phyloP scores from a whole-genome alignment of 2,113 vertebrate species.

The Notarius quadriscutis region DNA sequence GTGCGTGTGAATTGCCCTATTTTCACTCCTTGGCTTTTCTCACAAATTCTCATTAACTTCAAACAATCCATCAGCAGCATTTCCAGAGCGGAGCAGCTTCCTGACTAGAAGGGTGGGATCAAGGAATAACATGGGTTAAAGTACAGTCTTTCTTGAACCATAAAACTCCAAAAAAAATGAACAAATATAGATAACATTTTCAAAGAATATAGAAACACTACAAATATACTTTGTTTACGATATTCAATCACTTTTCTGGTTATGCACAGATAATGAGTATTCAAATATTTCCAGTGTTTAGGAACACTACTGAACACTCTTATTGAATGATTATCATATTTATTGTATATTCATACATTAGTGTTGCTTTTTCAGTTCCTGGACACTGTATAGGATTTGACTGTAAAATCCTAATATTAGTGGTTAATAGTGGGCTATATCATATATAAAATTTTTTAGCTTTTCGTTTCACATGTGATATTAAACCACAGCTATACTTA shows the following conservation, averaged over 20 bases:
- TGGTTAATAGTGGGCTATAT: neutral
- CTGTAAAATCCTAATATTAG: neutral
- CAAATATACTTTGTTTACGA: neutral
- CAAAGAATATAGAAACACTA: neutral
- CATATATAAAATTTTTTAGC: neutral
- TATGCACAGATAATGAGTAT: neutral
- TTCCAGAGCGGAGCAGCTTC: slow-evolving; percentile 63
- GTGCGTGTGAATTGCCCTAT: slow-evolving; percentile 56
- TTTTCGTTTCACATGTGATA: slow-evolving; percentile 10
- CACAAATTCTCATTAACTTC: slow-evolving; percentile 51
- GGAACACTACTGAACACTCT: neutral
- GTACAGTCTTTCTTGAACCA: neutral
- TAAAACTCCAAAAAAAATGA: neutral
- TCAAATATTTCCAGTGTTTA: neutral
- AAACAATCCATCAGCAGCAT: slow-evolving; percentile 58
- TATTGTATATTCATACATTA: neutral
- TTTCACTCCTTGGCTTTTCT: slow-evolving; percentile 56
- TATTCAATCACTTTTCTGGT: neutral
- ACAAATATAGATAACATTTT: neutral
- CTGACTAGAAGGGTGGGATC: slow-evolving; percentile 61
- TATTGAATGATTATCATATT: neutral
- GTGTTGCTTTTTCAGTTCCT: neutral
- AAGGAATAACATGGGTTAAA: slow-evolving; percentile 16
- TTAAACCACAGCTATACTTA: neutral
- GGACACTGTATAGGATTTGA: neutral